Conservation (phyloP, 2,888 invertebrate species). For the Cataglyphis livida region DNA sequence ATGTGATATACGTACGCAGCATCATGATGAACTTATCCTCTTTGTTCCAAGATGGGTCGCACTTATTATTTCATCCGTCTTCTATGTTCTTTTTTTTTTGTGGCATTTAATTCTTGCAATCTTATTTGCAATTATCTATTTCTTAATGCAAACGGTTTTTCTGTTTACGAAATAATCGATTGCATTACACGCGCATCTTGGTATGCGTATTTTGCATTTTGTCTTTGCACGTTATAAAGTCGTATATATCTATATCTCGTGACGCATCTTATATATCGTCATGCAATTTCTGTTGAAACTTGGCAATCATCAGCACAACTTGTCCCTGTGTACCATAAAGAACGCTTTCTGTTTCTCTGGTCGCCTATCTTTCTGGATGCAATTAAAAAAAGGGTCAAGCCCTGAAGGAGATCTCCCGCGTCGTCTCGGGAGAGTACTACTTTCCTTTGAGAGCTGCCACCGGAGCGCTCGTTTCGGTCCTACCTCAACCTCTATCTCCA, state of each 20-base stretch:
- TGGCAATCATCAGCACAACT: not conserved
- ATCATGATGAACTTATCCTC: not conserved
- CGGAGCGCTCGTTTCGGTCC: constrained; percentile 56
- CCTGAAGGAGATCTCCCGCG: constrained; percentile 67
- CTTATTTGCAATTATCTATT: not conserved
- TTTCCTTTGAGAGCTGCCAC: constrained; percentile 68
- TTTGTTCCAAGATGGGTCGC: not conserved
- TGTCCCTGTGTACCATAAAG: not conserved
- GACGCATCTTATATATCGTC: constrained; percentile 27
- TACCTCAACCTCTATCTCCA: constrained; percentile 47
- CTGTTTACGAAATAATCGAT: not conserved
- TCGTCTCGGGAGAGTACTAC: constrained; percentile 66
- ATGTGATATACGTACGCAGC: constrained; percentile 31
- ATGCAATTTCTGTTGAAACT: constrained; percentile 53
- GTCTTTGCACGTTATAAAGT: constrained; percentile 26
- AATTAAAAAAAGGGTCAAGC: constrained; percentile 81
- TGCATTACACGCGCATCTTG: constrained; percentile 55
- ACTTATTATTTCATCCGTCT: not conserved
- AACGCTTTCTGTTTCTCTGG: constrained; percentile 25
- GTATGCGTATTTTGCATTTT: constrained; percentile 65
- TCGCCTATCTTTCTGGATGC: constrained; percentile 71
- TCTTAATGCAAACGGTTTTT: not conserved
- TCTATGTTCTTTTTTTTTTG: not conserved
- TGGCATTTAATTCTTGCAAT: not conserved
- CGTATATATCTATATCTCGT: constrained; percentile 43